These are phyloP conservation scores for Melinaea menophilus DNA, from an alignment of 2,888 invertebrate genomes.

Conservation along the genomic window DNA sequence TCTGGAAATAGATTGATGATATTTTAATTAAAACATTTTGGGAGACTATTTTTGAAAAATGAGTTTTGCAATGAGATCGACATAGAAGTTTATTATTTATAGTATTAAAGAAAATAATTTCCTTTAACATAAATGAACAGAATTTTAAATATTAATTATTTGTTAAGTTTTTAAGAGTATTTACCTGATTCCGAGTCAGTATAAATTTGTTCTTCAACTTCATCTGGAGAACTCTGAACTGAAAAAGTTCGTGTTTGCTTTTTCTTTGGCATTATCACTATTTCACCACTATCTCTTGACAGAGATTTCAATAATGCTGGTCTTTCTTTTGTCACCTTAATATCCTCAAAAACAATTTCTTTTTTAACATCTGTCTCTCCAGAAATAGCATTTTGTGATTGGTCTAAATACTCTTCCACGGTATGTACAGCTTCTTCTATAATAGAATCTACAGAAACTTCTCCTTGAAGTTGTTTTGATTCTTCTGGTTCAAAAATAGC, in stretches of 20 bases:
- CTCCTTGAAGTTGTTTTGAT: slow-evolving; percentile 45
- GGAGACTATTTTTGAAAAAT: neutral
- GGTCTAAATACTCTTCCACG: slow-evolving; percentile 61
- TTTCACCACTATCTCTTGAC: slow-evolving; percentile 70
- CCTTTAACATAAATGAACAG: neutral
- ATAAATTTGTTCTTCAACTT: slow-evolving; percentile 75
- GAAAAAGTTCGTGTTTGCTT: slow-evolving; percentile 71
- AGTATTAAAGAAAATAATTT: neutral
- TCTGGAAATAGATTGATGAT: slow-evolving; percentile 42
- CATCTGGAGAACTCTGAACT: slow-evolving; percentile 75
- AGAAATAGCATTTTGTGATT: slow-evolving; percentile 47
- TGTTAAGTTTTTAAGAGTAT: neutral
- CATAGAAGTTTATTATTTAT: neutral
- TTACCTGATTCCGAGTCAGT: slow-evolving; percentile 75
- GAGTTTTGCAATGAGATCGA: neutral
- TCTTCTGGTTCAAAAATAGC: slow-evolving; percentile 43
- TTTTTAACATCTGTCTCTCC: slow-evolving; percentile 50
- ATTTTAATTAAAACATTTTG: neutral
- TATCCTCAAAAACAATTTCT: slow-evolving; percentile 54
- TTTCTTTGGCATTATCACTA: slow-evolving; percentile 70
- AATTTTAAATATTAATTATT: too few species aligned
- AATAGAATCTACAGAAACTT: slow-evolving; percentile 70
- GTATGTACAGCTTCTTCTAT: slow-evolving; percentile 70
- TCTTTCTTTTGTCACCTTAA: slow-evolving; percentile 56
- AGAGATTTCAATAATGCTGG: slow-evolving; percentile 69